A percentile compares a stretch with the other conserved stretches of the same genome.
Conservation (phyloP, 2,888 invertebrate genomes). For the Heliconius sara region DNA sequence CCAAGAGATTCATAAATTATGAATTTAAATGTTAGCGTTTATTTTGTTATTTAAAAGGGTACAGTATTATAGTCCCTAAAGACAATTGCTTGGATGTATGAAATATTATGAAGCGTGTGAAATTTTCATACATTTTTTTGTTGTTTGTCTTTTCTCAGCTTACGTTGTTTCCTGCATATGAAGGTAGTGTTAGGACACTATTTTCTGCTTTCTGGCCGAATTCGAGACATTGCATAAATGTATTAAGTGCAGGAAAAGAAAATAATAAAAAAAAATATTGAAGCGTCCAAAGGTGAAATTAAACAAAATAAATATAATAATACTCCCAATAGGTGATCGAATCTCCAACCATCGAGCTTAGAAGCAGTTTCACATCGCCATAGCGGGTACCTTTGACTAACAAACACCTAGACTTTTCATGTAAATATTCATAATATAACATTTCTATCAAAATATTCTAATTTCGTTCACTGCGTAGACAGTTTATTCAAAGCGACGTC, state of each 20-base stretch:
- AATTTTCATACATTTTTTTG: background rate
- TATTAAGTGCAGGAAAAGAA: too few relatives aligned
- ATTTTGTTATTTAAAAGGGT: background rate
- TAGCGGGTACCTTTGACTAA: background rate
- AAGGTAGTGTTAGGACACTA: too few relatives aligned
- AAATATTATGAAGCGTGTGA: background rate
- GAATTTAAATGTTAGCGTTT: background rate
- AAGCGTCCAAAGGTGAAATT: too few relatives aligned
- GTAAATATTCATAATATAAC: background rate
- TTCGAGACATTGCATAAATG: too few relatives aligned
- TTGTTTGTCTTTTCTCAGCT: too few relatives aligned
- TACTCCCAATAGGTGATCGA: too few relatives aligned
- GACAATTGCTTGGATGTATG: background rate
- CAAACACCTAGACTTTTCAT: background rate
- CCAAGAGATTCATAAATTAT: conserved; percentile 2
- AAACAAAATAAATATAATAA: too few relatives aligned
- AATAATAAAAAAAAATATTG: too few relatives aligned
- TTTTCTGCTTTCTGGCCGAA: too few relatives aligned
- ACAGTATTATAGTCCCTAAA: background rate
- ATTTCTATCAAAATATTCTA: conserved; percentile 1
- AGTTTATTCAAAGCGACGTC: conserved; percentile 12
- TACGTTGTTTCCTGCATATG: too few relatives aligned
- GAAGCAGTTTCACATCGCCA: too few relatives aligned
- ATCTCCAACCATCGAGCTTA: too few relatives aligned
- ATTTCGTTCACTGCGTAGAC: background rate